Base-by-base conservation (phyloP, 2,888 invertebrate genomes). In the Tricholauxania praeusta region DNA sequence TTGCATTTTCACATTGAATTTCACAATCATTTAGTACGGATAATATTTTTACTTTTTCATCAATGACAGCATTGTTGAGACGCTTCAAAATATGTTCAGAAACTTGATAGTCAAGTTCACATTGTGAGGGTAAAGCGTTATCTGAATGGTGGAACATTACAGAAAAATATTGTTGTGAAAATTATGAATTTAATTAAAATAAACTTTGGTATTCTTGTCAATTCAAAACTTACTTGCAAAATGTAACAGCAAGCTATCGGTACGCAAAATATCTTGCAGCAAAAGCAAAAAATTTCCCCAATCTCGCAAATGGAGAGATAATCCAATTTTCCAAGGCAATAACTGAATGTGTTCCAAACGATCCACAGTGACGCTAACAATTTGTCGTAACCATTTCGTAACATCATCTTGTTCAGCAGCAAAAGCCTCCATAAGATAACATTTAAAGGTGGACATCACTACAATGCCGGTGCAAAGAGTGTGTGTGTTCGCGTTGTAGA, bases 261-360 rank as follows among this genome's bases (percentile, higher is more conserved):
- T 90, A 68, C 89, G 84, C 64, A 88, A 84, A 65, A 88, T 87
- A 79, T 91, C 90, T 82, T 89, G 89, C 22, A 91, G 78, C 49
- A 91, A 80, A 14, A 87, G 78, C 22, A 82, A 79, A 49, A 85
- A 80, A n/a, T 80, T 84, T 28, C 84, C 87, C 77, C 87, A 87
- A 66, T 87, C 86, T 62, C 87, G 85, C 3, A 90, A 77, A 19
- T 84, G 84, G n/a, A 90, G 84, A 0, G 88, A 81, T 51, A 90
- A 76, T 1, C 90, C 90, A 76, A 89, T 87, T 77, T 90, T 89
- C 85, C 89, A 90, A n/a, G 90, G 89, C 72, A 91, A 77, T n/a
- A 89, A 82, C 32, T 88, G 87, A 66, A 90, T 84, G 3, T 82
- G 82, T 76, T 88, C 85, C 15, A 90, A 76, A 55, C 89, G 87